These are phyloP conservation scores for Drosophila recens DNA, from an alignment of 2,888 invertebrate genomes.

Conservation along the genomic window DNA sequence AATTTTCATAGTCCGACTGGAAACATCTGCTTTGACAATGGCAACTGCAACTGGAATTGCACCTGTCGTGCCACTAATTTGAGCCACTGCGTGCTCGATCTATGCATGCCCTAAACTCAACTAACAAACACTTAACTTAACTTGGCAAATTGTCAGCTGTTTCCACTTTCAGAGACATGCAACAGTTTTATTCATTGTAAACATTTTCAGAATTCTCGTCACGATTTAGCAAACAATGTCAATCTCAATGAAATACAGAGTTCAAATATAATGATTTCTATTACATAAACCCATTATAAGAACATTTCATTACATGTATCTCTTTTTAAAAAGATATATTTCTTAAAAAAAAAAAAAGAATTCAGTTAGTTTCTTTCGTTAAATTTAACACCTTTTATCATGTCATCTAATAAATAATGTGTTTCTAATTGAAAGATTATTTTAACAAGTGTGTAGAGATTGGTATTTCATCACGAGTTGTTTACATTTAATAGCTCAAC, in stretches of 20 bases:
- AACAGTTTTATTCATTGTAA: constrained; percentile 34
- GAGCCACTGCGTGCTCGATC: constrained; percentile 18
- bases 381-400: neutral
- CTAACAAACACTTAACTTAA: constrained; percentile 1
- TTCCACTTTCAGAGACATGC: constrained; percentile 43
- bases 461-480: constrained; percentile 1
- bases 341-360: neutral
- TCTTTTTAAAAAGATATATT: neutral
- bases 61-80: constrained; percentile 37
- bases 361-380: too few species aligned
- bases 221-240: constrained; percentile 22
- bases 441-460: neutral
- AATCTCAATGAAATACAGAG: constrained; percentile 6
- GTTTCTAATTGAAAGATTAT: neutral
- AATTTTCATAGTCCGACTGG: constrained; percentile 22
- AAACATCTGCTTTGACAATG: neutral
- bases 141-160: constrained; percentile 41
- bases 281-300: neutral
- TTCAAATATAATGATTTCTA: neutral
- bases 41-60: constrained; percentile 5
- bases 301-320: neutral
- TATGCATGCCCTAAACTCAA: constrained; percentile 6
- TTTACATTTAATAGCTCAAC: neutral
- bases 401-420: neutral
- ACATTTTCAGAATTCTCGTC: constrained; percentile 19